These are phyloP conservation scores for Pseudomyrmex gracilis DNA, from an alignment of 1,140 invertebrate genomes.

Conservation along the genomic window DNA sequence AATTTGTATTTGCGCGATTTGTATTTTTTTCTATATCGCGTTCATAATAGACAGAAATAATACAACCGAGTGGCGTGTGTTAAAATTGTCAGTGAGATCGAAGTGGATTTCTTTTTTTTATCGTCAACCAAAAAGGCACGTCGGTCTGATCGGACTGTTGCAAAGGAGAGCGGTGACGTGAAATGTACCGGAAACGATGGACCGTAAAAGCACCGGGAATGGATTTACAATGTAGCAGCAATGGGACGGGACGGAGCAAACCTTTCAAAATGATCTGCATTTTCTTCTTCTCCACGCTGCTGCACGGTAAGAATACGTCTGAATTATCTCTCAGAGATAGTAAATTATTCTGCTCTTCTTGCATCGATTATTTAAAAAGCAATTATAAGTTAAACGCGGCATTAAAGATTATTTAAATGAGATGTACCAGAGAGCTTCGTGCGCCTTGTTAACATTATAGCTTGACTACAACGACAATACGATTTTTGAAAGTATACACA, in stretches of 20 bases:
- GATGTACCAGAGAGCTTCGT: no score
- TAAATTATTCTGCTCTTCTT: neutral
- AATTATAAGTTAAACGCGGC: no score
- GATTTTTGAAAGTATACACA: no score
- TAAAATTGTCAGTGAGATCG: slow-evolving; percentile 14
- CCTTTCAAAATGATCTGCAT: slow-evolving; percentile 71
- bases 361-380: neutral
- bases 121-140: slow-evolving; percentile 43
- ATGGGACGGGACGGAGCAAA: slow-evolving; percentile 57
- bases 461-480: no score
- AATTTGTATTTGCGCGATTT: neutral
- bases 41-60: slow-evolving; percentile 31
- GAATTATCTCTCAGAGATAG: neutral
- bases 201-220: slow-evolving; percentile 67
- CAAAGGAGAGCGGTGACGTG: slow-evolving; percentile 69
- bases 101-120: slow-evolving; percentile 60
- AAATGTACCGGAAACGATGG: slow-evolving; percentile 80
- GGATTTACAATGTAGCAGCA: slow-evolving; percentile 71
- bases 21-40: no score
- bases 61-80: slow-evolving; percentile 13
- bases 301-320: slow-evolving; percentile 71
- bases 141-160: slow-evolving; percentile 21
- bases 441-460: no score
- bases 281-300: slow-evolving; percentile 70
- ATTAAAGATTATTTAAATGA: no score